phyloP scores from a whole-genome alignment of 2,113 vertebrate species.

The Takifugu flavidus region DNA sequence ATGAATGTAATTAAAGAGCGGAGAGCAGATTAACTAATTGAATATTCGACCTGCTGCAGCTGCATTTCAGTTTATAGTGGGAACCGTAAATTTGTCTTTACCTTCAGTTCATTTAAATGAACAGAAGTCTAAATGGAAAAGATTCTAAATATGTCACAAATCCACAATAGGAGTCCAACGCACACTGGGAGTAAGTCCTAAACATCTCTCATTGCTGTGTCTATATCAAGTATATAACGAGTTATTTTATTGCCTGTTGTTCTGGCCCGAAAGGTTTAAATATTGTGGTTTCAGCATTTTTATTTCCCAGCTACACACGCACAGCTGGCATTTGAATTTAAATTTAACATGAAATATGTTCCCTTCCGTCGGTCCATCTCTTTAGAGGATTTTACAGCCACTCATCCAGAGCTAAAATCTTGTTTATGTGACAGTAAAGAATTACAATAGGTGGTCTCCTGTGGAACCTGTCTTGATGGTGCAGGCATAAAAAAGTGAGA shows the following conservation, averaged over 20 bases:
- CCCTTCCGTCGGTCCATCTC: slow-evolving; percentile 73
- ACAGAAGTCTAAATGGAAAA: slow-evolving; percentile 10
- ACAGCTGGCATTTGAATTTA: slow-evolving; percentile 66
- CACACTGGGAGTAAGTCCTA: background rate
- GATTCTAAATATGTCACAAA: background rate
- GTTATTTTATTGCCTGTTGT: slow-evolving; percentile 34
- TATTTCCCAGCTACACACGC: slow-evolving; percentile 36
- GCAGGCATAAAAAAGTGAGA: slow-evolving; percentile 88
- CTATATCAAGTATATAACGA: slow-evolving; percentile 15
- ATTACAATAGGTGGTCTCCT: slow-evolving; percentile 86
- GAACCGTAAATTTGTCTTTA: background rate
- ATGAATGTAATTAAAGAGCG: slow-evolving; percentile 61
- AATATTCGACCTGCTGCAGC: slow-evolving; percentile 51
- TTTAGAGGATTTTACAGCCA: slow-evolving; percentile 78
- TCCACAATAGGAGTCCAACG: no score
- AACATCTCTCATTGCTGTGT: slow-evolving; percentile 20
- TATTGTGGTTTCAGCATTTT: slow-evolving; percentile 28
- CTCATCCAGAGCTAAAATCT: slow-evolving; percentile 85
- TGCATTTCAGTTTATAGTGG: slow-evolving; percentile 24
- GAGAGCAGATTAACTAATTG: slow-evolving; percentile 65
- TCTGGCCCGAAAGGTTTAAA: slow-evolving; percentile 20
- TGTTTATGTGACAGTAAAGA: slow-evolving; percentile 95
- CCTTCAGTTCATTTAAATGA: background rate
- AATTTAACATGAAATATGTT: slow-evolving; percentile 81
- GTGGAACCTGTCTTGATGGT: slow-evolving; percentile 90